Conservation (phyloP, 1,140 invertebrate genomes). For the Myzus persicae region DNA sequence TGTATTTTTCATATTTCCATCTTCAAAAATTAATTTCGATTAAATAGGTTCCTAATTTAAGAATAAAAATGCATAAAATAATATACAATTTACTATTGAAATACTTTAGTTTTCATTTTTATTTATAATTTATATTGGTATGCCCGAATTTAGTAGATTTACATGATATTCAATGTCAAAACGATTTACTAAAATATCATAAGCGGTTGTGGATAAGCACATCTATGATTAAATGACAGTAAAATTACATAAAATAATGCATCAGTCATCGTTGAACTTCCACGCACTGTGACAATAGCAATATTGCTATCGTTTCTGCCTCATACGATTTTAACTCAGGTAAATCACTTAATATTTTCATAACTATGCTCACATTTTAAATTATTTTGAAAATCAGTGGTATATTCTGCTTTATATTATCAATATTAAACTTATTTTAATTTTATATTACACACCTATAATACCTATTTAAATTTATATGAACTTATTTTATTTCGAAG, state of each 20-base stretch:
- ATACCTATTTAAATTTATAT: too few relatives aligned
- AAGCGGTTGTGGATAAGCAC: background rate
- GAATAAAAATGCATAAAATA: too few relatives aligned
- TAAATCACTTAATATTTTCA: background rate
- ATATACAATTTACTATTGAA: background rate
- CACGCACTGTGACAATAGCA: too few relatives aligned
- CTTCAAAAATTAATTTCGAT: background rate
- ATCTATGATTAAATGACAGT: background rate
- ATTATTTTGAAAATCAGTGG: background rate
- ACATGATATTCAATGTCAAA: background rate
- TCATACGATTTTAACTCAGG: background rate
- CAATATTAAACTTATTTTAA: background rate
- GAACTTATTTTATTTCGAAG: too few relatives aligned
- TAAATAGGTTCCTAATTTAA: background rate
- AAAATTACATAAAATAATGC: background rate
- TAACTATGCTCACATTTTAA: background rate
- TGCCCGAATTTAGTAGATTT: background rate
- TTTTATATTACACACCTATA: background rate
- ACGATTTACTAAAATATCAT: background rate
- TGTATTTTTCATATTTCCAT: background rate
- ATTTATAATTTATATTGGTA: background rate
- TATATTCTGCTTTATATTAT: background rate
- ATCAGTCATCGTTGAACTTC: background rate
- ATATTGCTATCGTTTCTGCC: background rate
- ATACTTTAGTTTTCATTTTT: background rate